Conservation (phyloP, 1,140 invertebrate genomes). For the Cyphomyrmex costatus region DNA sequence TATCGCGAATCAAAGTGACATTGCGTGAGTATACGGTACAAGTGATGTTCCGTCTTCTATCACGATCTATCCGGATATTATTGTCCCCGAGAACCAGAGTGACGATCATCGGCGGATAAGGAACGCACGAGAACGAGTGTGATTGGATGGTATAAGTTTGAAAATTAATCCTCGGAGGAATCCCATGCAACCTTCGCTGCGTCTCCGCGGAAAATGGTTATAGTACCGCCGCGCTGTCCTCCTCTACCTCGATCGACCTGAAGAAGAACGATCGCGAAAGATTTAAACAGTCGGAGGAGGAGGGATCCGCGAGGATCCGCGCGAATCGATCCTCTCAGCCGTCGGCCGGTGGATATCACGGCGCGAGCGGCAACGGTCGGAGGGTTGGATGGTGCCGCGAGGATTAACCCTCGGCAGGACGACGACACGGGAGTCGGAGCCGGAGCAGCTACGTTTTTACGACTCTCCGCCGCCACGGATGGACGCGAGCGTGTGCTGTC, state of each 20-base stretch:
- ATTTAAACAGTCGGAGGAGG: not conserved
- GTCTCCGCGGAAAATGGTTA: conserved; percentile 15
- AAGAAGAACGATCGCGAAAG: conserved; percentile 1
- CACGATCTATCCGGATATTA: not conserved
- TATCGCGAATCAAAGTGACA: conserved; percentile 18
- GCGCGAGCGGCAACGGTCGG: conserved; percentile 30
- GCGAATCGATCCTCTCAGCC: not conserved
- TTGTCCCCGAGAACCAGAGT: not conserved
- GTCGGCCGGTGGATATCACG: conserved; percentile 31
- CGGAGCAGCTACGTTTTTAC: conserved; percentile 83
- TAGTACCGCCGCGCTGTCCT: not conserved
- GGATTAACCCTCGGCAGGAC: conserved; percentile 76
- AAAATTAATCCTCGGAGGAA: not conserved
- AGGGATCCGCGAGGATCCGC: not conserved
- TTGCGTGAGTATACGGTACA: too few relatives aligned
- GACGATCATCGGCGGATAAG: not conserved
- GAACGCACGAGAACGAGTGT: not conserved
- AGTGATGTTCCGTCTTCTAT: not conserved
- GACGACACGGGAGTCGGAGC: conserved; percentile 74
- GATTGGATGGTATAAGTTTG: not conserved
- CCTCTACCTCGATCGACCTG: not conserved
- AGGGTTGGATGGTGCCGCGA: conserved; percentile 84
- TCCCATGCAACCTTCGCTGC: not conserved
- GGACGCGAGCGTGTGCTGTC: conserved; percentile 86
- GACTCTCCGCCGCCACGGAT: conserved; percentile 85